Conservation (phyloP, 2,888 invertebrate species). For the Erebia ligea region DNA sequence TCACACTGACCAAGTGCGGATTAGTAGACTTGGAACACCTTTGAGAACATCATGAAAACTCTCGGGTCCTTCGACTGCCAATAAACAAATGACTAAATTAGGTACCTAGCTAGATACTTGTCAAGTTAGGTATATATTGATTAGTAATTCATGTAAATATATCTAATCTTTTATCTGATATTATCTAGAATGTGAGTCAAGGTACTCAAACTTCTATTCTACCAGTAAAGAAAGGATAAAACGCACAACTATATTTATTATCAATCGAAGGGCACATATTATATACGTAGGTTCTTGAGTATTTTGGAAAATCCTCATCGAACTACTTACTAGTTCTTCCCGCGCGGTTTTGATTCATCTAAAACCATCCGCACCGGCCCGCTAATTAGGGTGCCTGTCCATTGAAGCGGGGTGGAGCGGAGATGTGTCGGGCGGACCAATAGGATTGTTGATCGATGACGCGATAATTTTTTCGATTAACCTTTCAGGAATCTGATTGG, state of each 20-base stretch:
- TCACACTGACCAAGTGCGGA: too few species aligned
- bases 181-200: constrained; percentile 34
- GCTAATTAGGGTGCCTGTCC: too few species aligned
- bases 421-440: too few species aligned
- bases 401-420: too few species aligned
- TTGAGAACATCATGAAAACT: too few species aligned
- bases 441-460: too few species aligned
- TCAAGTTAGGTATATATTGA: not conserved
- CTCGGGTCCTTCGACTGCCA: not conserved
- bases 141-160: constrained; percentile 19
- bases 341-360: too few species aligned
- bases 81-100: not conserved
- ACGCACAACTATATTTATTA: not conserved
- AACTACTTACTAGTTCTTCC: too few species aligned
- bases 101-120: not conserved
- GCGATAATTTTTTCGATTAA: too few species aligned
- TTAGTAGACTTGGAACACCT: too few species aligned
- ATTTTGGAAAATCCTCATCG: constrained; percentile 8
- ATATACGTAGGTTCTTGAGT: not conserved
- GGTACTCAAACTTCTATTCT: constrained; percentile 16
- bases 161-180: constrained; percentile 27
- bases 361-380: too few species aligned
- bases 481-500: too few species aligned
- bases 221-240: constrained; percentile 17
- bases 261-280: not conserved